Percentiles rank a stretch among this genome's conserved stretches.
These are phyloP conservation scores for Hylyphantes graminicola DNA, from an alignment of 1,140 invertebrate genomes.

Conservation along the genomic window DNA sequence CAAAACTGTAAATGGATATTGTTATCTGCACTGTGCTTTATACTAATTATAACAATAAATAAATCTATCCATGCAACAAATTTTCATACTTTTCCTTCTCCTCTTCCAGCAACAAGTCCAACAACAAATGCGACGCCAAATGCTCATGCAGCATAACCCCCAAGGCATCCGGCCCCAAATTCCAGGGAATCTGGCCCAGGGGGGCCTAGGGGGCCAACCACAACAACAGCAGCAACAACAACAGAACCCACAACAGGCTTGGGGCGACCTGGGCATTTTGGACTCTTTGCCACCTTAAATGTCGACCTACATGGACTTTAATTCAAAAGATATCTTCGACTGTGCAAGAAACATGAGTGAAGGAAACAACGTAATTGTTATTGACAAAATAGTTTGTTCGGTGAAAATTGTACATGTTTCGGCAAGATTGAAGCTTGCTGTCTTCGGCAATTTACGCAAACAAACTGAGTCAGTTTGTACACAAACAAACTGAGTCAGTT, in stretches of 20 bases:
- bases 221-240: constrained; percentile 38
- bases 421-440: no score
- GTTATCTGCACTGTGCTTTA: background rate
- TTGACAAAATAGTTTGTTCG: no score
- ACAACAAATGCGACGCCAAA: constrained; percentile 45
- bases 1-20: background rate
- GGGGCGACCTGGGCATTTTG: constrained; percentile 45
- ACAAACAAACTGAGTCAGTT: no score
- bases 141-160: constrained; percentile 58
- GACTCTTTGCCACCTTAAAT: constrained; percentile 41
- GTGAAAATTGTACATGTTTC: no score
- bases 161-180: constrained; percentile 47
- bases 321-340: no score
- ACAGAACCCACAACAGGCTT: constrained; percentile 41
- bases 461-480: no score
- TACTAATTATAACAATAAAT: background rate
- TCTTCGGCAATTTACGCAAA: no score
- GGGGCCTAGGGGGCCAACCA: constrained; percentile 32
- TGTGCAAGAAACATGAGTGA: no score
- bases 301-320: no score
- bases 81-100: background rate
- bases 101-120: constrained; percentile 51
- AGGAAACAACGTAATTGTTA: no score
- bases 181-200: constrained; percentile 28
- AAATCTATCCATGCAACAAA: background rate